These are phyloP conservation scores for Entomyzon cyanotis DNA, from an alignment of 2,113 vertebrate genomes.

Conservation along the genomic window DNA sequence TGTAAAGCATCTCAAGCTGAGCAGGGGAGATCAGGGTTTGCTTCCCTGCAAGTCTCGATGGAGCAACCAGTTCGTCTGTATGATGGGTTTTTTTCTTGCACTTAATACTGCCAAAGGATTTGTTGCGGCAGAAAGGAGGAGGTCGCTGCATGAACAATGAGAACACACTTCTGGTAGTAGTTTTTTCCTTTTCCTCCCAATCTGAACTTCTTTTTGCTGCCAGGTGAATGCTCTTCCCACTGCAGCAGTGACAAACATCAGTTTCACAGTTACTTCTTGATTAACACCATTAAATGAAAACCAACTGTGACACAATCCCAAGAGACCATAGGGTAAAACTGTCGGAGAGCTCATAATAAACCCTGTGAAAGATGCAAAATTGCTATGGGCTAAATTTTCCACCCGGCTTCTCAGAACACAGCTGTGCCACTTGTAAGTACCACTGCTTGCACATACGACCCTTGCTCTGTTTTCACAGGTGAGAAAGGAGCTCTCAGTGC, in stretches of 20 bases:
- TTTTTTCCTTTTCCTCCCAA: neutral
- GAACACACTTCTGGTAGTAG: neutral
- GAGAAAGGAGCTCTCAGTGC: conserved; percentile 14
- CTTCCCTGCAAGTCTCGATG: neutral
- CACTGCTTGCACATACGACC: neutral
- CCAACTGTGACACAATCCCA: conserved; percentile 10
- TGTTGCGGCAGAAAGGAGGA: neutral
- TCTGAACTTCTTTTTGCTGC: neutral
- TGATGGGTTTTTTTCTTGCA: neutral
- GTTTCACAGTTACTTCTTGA: conserved; percentile 47
- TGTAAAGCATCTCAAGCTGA: conserved; percentile 17
- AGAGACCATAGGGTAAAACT: conserved; percentile 30
- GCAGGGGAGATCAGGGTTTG: neutral
- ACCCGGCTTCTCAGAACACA: conserved; percentile 48
- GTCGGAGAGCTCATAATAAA: conserved; percentile 48
- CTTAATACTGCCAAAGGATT: neutral
- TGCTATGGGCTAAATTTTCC: conserved; percentile 64
- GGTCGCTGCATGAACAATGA: neutral
- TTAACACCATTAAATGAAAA: conserved; percentile 55
- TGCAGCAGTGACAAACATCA: neutral
- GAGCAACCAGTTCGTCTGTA: neutral
- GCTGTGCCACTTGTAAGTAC: conserved; percentile 39
- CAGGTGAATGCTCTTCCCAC: neutral
- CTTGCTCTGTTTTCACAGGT: conserved; percentile 46
- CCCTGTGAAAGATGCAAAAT: conserved; percentile 54